Conservation (phyloP, 2,797 vertebrate genomes). For the Bovichtus diacanthus region DNA sequence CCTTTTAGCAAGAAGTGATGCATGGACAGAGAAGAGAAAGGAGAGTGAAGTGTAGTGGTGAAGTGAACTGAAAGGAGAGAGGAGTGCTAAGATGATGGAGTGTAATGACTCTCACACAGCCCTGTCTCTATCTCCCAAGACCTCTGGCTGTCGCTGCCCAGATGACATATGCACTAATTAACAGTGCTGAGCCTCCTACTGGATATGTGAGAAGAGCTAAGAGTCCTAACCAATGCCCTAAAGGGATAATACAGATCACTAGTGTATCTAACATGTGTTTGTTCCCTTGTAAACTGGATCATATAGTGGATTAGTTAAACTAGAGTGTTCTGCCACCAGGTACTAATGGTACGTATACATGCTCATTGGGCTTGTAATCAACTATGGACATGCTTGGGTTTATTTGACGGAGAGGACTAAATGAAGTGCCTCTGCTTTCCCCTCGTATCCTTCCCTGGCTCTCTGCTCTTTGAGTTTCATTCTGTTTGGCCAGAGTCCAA, state of each 20-base stretch:
- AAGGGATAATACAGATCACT: conserved; percentile 44
- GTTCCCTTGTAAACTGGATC: conserved; percentile 40
- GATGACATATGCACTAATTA: conserved; percentile 84
- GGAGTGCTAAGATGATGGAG: conserved; percentile 75
- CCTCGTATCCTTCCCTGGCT: conserved; percentile 15
- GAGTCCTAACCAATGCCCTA: conserved; percentile 45
- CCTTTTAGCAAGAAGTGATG: conserved; percentile 76
- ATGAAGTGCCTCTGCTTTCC: conserved; percentile 29
- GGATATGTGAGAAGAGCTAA: conserved; percentile 49
- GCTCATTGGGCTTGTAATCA: conserved; percentile 3
- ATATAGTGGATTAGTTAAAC: conserved; percentile 16
- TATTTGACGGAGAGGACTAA: conserved; percentile 20
- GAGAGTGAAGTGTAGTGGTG: conserved; percentile 55
- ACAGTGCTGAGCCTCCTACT: conserved; percentile 59
- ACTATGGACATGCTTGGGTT: conserved; percentile 13
- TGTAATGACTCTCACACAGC: conserved; percentile 76
- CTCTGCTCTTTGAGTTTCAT: conserved; percentile 23
- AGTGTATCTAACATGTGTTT: conserved; percentile 47
- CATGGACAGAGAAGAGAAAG: conserved; percentile 64
- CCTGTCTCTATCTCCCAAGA: conserved; percentile 75
- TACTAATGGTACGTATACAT: neutral
- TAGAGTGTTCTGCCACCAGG: neutral
- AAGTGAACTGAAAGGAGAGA: conserved; percentile 61
- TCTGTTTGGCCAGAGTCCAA: conserved; percentile 44
- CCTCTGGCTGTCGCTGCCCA: conserved; percentile 77